phyloP scores from a whole-genome alignment of 1,140 invertebrate genomes.

The Parapsyche elsis region DNA sequence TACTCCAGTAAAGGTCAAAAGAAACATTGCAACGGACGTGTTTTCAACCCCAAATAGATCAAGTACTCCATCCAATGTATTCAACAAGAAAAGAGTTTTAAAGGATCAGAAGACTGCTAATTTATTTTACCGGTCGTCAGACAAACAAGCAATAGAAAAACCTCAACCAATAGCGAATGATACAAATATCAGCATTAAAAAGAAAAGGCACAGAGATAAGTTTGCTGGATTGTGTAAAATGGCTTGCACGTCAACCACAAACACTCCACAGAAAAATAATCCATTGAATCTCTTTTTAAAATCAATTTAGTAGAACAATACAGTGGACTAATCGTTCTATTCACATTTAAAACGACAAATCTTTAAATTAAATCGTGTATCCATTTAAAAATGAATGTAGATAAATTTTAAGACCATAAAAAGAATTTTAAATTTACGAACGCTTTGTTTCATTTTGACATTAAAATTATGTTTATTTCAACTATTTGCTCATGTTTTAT shows the following conservation, averaged over 20 bases:
- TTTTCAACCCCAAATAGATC: background rate
- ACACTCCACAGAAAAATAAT: background rate
- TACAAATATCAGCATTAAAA: background rate
- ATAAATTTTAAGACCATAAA: no score
- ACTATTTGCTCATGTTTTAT: no score
- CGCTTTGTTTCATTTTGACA: no score
- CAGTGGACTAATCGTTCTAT: no score
- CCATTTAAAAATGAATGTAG: no score
- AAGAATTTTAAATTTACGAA: no score
- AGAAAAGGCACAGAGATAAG: slow-evolving; percentile 28
- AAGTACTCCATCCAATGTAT: background rate
- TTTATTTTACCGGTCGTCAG: background rate
- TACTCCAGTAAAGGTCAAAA: background rate
- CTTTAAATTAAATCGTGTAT: no score
- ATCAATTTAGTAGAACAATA: background rate
- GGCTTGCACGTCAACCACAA: background rate
- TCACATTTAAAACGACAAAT: no score
- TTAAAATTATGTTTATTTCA: no score
- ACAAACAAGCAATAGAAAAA: background rate
- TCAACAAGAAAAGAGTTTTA: background rate
- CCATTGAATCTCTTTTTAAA: background rate
- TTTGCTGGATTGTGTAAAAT: slow-evolving; percentile 32
- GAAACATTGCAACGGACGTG: background rate
- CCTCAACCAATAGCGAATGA: background rate
- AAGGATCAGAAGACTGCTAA: background rate